These are phyloP conservation scores for Hirundo rustica DNA, from an alignment of 2,797 vertebrate genomes.

Conservation along the genomic window DNA sequence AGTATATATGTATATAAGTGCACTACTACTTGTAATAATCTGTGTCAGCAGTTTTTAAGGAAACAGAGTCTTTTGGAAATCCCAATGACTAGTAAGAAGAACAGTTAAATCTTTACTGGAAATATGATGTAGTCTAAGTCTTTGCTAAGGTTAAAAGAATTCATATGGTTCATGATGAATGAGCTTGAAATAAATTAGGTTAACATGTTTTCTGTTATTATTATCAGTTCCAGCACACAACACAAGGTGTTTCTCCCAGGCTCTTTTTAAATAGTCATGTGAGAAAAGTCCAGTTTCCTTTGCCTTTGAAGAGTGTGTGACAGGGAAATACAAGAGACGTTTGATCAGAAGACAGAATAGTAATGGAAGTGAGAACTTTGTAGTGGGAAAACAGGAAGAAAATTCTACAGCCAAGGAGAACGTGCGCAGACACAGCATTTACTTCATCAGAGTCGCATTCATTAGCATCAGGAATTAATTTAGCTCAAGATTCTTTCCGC, in stretches of 20 bases:
- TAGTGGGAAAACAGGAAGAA: not conserved
- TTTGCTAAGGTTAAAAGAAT: not conserved
- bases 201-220: not conserved
- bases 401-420: not conserved
- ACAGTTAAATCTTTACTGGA: not conserved
- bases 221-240: not conserved
- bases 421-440: not conserved
- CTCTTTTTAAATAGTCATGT: not conserved
- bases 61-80: not conserved
- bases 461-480: slow-evolving; percentile 24
- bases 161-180: not conserved
- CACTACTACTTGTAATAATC: not conserved
- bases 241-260: not conserved
- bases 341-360: not conserved
- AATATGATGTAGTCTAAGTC: not conserved
- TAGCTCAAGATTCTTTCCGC: not conserved
- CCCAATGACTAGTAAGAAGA: not conserved
- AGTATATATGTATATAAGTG: not conserved
- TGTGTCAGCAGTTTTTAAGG: not conserved
- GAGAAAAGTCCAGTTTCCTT: not conserved
- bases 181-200: not conserved
- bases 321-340: not conserved
- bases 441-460: not conserved
- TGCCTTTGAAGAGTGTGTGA: not conserved
- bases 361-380: not conserved